A percentile compares a stretch with the other conserved stretches of the same genome.
Conservation (phyloP, 2,888 invertebrate species). For the Merodon equestris region DNA sequence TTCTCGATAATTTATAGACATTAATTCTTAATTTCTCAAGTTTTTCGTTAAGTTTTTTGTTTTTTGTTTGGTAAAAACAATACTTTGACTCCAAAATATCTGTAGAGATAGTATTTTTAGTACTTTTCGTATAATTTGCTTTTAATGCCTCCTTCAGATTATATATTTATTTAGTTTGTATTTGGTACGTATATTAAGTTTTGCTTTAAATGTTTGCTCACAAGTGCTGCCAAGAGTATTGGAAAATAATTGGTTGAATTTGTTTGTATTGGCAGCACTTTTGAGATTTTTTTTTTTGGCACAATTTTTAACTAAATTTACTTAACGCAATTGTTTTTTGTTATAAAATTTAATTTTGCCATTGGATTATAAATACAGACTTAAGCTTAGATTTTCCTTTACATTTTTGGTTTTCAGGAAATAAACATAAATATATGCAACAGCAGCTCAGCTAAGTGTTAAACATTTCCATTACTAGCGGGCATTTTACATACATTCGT, state of each 20-base stretch:
- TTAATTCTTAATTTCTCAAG: constrained; percentile 47
- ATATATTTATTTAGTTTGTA: constrained; percentile 38
- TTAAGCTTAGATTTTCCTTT: constrained; percentile 30
- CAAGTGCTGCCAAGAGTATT: constrained; percentile 46
- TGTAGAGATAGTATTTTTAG: constrained; percentile 28
- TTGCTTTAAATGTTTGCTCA: constrained; percentile 40
- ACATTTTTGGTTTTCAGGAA: constrained; percentile 5
- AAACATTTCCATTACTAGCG: no score
- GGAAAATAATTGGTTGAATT: constrained; percentile 6
- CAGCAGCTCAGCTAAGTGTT: not conserved
- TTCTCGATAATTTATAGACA: constrained; percentile 56
- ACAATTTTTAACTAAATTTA: constrained; percentile 58
- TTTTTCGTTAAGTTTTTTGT: constrained; percentile 22
- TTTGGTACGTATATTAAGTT: constrained; percentile 67
- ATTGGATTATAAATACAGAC: constrained; percentile 7
- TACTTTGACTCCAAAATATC: constrained; percentile 9
- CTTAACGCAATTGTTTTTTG: constrained; percentile 22
- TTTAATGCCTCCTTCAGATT: constrained; percentile 15
- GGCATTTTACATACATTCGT: not conserved
- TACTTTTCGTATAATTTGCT: constrained; percentile 13
- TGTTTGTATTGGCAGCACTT: constrained; percentile 50
- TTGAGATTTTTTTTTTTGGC: constrained; percentile 54
- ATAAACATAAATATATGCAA: not conserved
- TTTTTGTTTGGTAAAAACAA: constrained; percentile 52
- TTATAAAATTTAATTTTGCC: constrained; percentile 5